Evolutionary conservation across 2,113 vertebrate genomes (phyloP), one percentile per base, ranked within the genome.

Genomic region (Ranitomeya imitator): DNA sequence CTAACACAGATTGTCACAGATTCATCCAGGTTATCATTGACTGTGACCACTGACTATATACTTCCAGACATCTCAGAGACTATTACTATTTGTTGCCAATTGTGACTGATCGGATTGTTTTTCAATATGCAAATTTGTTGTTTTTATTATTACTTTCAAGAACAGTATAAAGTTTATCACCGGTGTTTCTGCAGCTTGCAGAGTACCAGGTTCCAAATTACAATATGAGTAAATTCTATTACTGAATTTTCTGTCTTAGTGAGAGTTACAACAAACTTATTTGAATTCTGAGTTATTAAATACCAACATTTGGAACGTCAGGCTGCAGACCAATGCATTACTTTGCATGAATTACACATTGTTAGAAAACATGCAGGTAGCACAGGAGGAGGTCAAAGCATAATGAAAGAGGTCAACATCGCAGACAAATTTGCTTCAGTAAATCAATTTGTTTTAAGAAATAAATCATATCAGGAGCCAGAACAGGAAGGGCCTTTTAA

Each of bases 391-490:
- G 18, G 55, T 78, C 59, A 61, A 52, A 86, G 54, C 23, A 65
- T 77, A 86, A 78, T 77, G 63, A 86, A 86, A 86, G 4, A 60
- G 57, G 57, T 78, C 73, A 86, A 52, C 31, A 86, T 61, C 57
- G 18, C 63, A 86, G 71, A 86, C 55, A 77, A 51, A 63, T 77
- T 77, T 76, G 67, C 18, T 61, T 31, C 23, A 76, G 71, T 85
- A 85, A 85, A 60, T 85, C 84, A 51, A 76, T 76, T 85, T 85
- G 54, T 60, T 57, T 85, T 74, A 54, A 63, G 26, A 76, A 76
- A 85, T 60, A 73, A 85, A 85, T 51, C 11, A 51, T 14, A 77
- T 77, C 31, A 77, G 59, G 73, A 52, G 73, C 71, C 71, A 86
- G 59, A 52, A 13, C 57, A 86, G 57, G 19, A 61, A 37, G n/a